Evolutionary conservation across 2,888 invertebrate genomes (phyloP).

Genomic region (Charanyca ferruginea): DNA sequence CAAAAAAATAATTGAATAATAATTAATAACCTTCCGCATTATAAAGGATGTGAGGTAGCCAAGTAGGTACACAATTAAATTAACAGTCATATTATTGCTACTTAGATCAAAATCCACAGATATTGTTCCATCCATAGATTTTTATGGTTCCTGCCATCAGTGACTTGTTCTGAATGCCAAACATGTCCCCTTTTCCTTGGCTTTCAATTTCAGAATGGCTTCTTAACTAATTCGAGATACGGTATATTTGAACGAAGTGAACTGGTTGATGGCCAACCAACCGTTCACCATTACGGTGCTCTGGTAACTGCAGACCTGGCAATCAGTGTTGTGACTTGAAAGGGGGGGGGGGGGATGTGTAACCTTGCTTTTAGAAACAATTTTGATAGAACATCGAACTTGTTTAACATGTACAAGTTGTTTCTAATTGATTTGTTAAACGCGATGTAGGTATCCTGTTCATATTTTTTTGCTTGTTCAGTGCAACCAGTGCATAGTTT

Average conservation of each 20-base stretch:
- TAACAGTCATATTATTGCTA: not conserved
- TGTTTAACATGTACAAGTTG: conserved; percentile 41
- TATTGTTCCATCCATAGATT: not conserved
- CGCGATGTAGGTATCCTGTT: conserved; percentile 46
- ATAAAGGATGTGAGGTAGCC: too few relatives aligned
- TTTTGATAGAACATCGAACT: conserved; percentile 49
- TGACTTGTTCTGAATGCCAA: conserved; percentile 6
- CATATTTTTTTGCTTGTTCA: conserved; percentile 8
- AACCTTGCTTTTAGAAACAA: conserved; percentile 59
- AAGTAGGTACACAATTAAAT: not conserved
- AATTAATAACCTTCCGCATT: not conserved
- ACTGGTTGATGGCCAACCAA: conserved; percentile 48
- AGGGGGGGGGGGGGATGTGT: conserved; percentile 16
- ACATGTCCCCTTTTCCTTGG: too few relatives aligned
- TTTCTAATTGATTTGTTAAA: conserved; percentile 39
- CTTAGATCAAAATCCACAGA: not conserved
- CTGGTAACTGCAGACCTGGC: conserved; percentile 52
- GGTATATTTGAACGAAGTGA: conserved; percentile 53
- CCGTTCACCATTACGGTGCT: conserved; percentile 57
- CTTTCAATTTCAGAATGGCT: conserved; percentile 31
- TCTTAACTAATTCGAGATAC: conserved; percentile 58
- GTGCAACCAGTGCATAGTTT: conserved; percentile 13
- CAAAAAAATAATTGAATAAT: not conserved
- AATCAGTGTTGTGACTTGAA: not conserved
- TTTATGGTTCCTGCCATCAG: too few relatives aligned